These are phyloP conservation scores for Porites evermanni DNA, from an alignment of 92 coral and sea anemone genomes.

Conservation along the genomic window DNA sequence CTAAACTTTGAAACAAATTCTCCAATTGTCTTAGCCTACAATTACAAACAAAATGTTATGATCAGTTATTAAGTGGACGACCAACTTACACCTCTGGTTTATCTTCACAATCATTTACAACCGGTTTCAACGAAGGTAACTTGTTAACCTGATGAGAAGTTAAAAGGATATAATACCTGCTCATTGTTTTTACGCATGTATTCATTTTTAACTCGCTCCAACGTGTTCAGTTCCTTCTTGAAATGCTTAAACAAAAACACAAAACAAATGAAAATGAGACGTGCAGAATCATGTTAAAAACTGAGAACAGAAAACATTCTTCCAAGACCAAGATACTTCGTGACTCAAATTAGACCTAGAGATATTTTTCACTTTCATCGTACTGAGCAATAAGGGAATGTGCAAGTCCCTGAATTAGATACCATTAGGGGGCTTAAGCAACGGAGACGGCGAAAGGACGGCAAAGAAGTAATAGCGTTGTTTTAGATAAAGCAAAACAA, in stretches of 20 bases:
- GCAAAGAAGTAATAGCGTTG: no score
- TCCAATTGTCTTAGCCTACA: conserved; percentile 86
- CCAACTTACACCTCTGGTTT: background rate
- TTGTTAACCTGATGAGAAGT: background rate
- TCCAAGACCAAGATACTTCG: no score
- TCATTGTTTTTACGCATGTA: conserved; percentile 87
- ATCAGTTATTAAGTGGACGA: no score
- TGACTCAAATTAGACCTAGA: no score
- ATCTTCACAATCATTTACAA: no score
- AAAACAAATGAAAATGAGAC: background rate
- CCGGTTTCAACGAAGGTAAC: background rate
- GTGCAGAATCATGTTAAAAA: background rate
- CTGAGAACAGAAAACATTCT: background rate
- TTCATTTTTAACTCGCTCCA: conserved; percentile 89
- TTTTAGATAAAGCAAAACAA: no score
- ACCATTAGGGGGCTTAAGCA: no score
- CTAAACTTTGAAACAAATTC: conserved; percentile 90
- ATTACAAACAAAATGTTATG: background rate
- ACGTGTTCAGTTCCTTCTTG: conserved; percentile 77
- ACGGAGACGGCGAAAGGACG: no score
- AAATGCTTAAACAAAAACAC: conserved; percentile 55
- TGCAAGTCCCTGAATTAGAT: no score
- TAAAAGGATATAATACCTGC: conserved; percentile 60
- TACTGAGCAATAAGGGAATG: no score
- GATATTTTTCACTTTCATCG: no score